phyloP scores from a whole-genome alignment of 2,888 invertebrate species.

The Trisateles emortualis region DNA sequence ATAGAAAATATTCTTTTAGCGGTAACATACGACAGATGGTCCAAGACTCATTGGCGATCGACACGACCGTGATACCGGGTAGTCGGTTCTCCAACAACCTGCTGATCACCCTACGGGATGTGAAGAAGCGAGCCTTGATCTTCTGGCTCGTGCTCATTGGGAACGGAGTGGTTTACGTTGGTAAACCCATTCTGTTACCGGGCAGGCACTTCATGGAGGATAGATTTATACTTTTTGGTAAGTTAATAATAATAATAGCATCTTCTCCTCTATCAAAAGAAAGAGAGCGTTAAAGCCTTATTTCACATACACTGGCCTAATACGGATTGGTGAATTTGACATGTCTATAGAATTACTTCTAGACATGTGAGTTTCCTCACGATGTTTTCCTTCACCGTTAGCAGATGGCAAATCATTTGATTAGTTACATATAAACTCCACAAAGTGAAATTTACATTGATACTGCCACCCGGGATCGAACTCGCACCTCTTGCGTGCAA shows the following conservation, averaged over 20 bases:
- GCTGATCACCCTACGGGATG: slow-evolving; percentile 45
- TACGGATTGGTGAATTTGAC: too few relatives aligned
- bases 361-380: too few relatives aligned
- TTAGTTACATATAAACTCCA: too few relatives aligned
- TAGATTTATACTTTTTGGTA: slow-evolving; percentile 56
- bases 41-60: slow-evolving; percentile 49
- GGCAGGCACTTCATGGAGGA: slow-evolving; percentile 68
- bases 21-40: slow-evolving; percentile 53
- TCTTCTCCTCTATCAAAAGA: too few relatives aligned
- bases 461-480: too few relatives aligned
- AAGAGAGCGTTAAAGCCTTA: too few relatives aligned
- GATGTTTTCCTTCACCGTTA: too few relatives aligned
- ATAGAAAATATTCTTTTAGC: slow-evolving; percentile 39
- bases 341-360: too few relatives aligned
- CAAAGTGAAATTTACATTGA: too few relatives aligned
- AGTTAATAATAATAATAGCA: slow-evolving; percentile 6
- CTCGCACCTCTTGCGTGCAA: too few relatives aligned
- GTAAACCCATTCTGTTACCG: slow-evolving; percentile 54
- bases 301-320: too few relatives aligned
- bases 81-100: slow-evolving; percentile 61
- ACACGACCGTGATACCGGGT: slow-evolving; percentile 43
- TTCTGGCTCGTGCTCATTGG: slow-evolving; percentile 62
- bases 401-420: too few relatives aligned
- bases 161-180: slow-evolving; percentile 56
- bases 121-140: slow-evolving; percentile 62